Evolutionary conservation across 2,113 vertebrate species (phyloP).

Genomic region (Ascaphus truei): DNA sequence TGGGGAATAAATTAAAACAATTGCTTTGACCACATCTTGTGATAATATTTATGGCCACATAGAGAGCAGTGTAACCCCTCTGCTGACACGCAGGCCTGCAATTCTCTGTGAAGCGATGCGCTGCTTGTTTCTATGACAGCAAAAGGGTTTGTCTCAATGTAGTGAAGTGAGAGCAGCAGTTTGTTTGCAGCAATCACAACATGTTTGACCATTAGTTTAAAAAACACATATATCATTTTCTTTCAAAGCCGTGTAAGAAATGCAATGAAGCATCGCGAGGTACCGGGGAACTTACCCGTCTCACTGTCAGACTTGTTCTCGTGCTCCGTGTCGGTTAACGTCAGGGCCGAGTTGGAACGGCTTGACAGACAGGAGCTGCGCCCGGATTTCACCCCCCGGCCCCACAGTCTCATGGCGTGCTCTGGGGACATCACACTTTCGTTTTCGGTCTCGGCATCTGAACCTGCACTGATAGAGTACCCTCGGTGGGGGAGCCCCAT

Average conservation of each 20-base stretch:
- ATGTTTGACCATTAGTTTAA: too few relatives aligned
- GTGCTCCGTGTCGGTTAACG: conserved; percentile 94
- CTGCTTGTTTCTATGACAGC: too few relatives aligned
- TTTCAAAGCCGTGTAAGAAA: too few relatives aligned
- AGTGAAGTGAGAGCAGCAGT: too few relatives aligned
- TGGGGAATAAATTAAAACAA: conserved; percentile 16
- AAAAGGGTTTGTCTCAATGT: too few relatives aligned
- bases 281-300: conserved; percentile 85
- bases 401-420: conserved; percentile 92
- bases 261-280: too few relatives aligned
- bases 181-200: too few relatives aligned
- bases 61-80: conserved; percentile 16
- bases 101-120: too few relatives aligned
- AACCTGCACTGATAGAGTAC: conserved; percentile 83
- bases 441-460: conserved; percentile 85
- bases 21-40: neutral
- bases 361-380: conserved; percentile 93
- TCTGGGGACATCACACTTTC: conserved; percentile 91
- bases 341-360: conserved; percentile 95
- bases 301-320: conserved; percentile 97
- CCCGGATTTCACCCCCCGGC: conserved; percentile 85
- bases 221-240: too few relatives aligned
- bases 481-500: conserved; percentile 92
- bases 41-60: conserved; percentile 2
- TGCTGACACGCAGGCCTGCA: conserved; percentile 6